These are phyloP conservation scores for Mesorhabditis belari DNA, from an alignment of 2,888 invertebrate genomes.

Conservation along the genomic window DNA sequence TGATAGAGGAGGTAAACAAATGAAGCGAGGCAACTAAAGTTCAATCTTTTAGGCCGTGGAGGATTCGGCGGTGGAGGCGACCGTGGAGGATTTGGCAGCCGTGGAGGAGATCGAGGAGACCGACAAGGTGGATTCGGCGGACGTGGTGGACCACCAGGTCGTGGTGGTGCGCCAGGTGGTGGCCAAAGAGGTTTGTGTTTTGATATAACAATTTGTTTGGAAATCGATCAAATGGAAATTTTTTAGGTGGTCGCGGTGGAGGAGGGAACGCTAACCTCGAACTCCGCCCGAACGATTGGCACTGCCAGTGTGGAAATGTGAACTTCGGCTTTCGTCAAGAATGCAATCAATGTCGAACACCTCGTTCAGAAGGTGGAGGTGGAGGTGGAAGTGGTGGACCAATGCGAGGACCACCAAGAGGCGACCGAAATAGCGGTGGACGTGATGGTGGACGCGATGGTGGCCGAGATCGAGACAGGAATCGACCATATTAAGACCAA, in stretches of 20 bases:
- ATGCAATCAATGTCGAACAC: constrained; percentile 30
- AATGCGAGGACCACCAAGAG: constrained; percentile 13
- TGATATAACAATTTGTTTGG: background rate
- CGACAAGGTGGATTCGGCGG: constrained; percentile 13
- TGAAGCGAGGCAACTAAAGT: too few relatives aligned
- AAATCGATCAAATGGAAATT: background rate
- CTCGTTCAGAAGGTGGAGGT: constrained; percentile 10
- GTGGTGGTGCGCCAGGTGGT: background rate
- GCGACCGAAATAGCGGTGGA: constrained; percentile 9
- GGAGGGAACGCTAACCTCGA: constrained; percentile 34
- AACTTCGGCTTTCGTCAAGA: constrained; percentile 47
- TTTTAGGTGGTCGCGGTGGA: constrained; percentile 11
- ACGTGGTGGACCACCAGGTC: background rate
- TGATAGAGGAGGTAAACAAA: constrained; percentile 54
- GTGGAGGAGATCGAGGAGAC: constrained; percentile 15
- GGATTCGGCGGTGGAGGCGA: constrained; percentile 19
- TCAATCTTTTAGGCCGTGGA: constrained; percentile 9
- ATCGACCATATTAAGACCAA: background rate
- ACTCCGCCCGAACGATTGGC: constrained; percentile 43
- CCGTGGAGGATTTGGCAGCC: constrained; percentile 15
- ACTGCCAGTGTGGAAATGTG: constrained; percentile 44
- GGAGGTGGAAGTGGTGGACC: constrained; percentile 10
- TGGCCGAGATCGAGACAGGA: background rate
- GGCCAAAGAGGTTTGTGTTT: background rate
- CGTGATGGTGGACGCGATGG: constrained; percentile 4